phyloP scores from a whole-genome alignment of 2,888 invertebrate genomes.

The Gasteruption jaculator region DNA sequence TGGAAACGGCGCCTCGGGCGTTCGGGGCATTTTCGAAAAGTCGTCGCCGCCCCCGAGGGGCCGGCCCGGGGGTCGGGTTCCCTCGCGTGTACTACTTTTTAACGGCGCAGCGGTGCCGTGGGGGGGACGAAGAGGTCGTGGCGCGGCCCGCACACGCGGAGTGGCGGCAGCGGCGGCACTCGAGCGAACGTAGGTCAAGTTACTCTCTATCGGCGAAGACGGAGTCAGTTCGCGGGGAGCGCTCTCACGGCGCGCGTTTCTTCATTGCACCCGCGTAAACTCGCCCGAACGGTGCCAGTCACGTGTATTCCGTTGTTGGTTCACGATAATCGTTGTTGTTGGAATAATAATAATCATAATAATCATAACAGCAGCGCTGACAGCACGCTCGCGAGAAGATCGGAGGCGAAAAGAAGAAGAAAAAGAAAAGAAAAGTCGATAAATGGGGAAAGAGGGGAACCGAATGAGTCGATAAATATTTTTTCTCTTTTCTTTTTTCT shows the following conservation, averaged over 20 bases:
- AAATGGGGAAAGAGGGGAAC: no score
- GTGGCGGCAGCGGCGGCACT: conserved; percentile 41
- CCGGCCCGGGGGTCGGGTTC: conserved; percentile 4
- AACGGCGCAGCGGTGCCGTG: conserved; percentile 22
- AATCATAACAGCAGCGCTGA: conserved; percentile 52
- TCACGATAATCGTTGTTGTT: no score
- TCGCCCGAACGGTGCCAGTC: no score
- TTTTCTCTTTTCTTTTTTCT: no score
- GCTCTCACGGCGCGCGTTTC: conserved; percentile 41
- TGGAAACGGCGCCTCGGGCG: no score
- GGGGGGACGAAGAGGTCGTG: conserved; percentile 36
- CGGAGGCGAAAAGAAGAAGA: conserved; percentile 32
- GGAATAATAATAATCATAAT: no score
- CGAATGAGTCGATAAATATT: no score
- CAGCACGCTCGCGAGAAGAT: conserved; percentile 57
- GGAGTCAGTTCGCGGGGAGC: conserved; percentile 45
- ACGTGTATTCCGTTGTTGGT: no score
- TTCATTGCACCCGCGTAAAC: no score
- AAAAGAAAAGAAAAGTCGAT: conserved; percentile 33
- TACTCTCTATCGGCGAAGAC: conserved; percentile 47
- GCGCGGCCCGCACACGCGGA: conserved; percentile 31
- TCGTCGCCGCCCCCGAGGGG: no score
- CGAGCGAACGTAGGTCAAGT: conserved; percentile 51
- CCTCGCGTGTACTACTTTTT: conserved; percentile 33
- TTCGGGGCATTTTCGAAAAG: no score